Evolutionary conservation across 2,888 invertebrate species (phyloP), one percentile per base, ranked within the genome.

Genomic region (Anarsia innoxiella): DNA sequence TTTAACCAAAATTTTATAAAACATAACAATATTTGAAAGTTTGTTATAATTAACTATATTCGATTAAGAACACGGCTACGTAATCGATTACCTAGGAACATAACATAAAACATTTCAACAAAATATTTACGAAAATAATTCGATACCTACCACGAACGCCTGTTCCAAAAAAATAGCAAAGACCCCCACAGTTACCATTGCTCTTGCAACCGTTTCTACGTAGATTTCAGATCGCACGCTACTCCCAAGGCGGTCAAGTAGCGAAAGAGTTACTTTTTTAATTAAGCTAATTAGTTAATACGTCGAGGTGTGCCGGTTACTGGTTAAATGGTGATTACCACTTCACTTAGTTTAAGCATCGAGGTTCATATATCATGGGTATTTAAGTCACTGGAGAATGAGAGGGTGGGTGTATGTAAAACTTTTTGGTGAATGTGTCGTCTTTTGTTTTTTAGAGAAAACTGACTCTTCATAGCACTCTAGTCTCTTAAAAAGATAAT

Each of bases 281-380:
- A 82, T 80, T 83, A 79, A 74, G 65, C 61, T 82, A 79, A 83
- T 82, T 82, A 82, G 79, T 80, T 83, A 82, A 82, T 82, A 66
- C 73, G 62, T 58, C 49, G 61, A 61, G 77, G 75, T 53, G 77
- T 60, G 75, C 48, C 53, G 12, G 23, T 32, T 23, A 32, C 47
- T 53, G 26, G 25, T 33, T 33, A 33, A 33, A 33, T 33, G 33
- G 15, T 15, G 33, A 33, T 33, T 26, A 26, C 26, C 15, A 33
- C 26, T 15, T 36, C 35, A 19, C n/a, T n/a, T n/a, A 33, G 39
- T 31, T 35, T 26, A 10, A 12, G 13, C 36, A 40, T 40, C 40
- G 32, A 32, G 23, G 28, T 32, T 25, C 12, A 31, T 40, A 36
- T 29, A 36, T 40, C 32, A 40, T 31, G 13, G 23, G 5, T 25